Evolutionary conservation across 2,797 vertebrate species (phyloP).

Genomic region (Halcyon badia): DNA sequence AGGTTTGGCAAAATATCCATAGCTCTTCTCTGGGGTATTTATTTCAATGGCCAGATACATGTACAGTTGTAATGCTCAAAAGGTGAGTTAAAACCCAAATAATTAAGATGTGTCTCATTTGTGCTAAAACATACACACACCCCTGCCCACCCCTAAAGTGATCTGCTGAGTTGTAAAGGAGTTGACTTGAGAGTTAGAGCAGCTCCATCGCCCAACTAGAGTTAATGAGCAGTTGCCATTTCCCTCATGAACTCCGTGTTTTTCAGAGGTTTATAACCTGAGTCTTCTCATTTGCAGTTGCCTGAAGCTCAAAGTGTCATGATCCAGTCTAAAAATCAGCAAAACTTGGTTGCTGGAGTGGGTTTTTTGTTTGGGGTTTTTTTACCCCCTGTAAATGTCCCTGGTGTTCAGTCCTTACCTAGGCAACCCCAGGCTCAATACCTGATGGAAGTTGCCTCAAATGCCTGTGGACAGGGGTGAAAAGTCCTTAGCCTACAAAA

Average conservation of each 20-base stretch:
- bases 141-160: background rate
- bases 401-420: background rate
- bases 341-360: background rate
- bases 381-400: fast-evolving
- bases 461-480: background rate
- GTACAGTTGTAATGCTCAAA: background rate
- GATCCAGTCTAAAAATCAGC: background rate
- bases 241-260: background rate
- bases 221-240: background rate
- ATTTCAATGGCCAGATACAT: background rate
- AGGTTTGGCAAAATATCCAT: background rate
- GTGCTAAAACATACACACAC: background rate
- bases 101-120: background rate
- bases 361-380: too few relatives aligned
- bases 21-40: background rate
- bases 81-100: background rate
- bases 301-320: background rate
- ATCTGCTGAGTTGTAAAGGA: background rate
- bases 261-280: background rate
- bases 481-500: background rate
- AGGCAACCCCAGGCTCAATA: fast-evolving
- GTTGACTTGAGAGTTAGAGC: background rate
- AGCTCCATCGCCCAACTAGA: background rate
- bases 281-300: background rate
- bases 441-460: background rate